Evolutionary conservation across 2,113 vertebrate species (phyloP).

Genomic region (Copsychus sechellarum): DNA sequence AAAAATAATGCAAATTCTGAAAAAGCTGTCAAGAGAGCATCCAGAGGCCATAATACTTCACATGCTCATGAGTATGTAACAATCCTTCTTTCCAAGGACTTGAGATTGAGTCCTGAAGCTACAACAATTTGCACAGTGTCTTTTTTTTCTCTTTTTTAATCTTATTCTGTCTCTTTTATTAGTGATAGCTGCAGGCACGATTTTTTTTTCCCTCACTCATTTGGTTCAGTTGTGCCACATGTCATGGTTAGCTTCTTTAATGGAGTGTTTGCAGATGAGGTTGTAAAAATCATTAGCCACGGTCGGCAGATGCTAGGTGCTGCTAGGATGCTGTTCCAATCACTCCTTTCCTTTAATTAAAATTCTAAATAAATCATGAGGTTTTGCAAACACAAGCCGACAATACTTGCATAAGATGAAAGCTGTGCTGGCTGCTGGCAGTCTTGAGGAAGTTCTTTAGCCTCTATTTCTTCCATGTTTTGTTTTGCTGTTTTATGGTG

Average conservation of each 20-base stretch:
- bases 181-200: not conserved
- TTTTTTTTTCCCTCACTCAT: not conserved
- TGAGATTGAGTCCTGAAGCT: not conserved
- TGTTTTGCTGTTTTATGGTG: not conserved
- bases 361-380: conserved; percentile 68
- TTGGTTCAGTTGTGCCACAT: not conserved
- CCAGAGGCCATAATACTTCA: not conserved
- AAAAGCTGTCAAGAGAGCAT: not conserved
- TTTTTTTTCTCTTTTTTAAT: not conserved
- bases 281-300: conserved; percentile 56
- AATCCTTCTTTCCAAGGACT: not conserved
- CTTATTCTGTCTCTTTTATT: not conserved
- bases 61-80: not conserved
- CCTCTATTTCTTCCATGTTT: not conserved
- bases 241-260: conserved; percentile 46
- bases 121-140: not conserved
- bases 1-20: not conserved
- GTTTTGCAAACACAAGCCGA: not conserved
- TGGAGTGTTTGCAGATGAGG: conserved; percentile 41
- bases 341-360: conserved; percentile 65
- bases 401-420: conserved; percentile 19
- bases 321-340: conserved; percentile 35
- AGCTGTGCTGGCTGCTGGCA: not conserved
- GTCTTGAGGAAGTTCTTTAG: not conserved
- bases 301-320: conserved; percentile 11